Evolutionary conservation across 2,113 vertebrate species (phyloP).

Genomic region (Cololabis saira): DNA sequence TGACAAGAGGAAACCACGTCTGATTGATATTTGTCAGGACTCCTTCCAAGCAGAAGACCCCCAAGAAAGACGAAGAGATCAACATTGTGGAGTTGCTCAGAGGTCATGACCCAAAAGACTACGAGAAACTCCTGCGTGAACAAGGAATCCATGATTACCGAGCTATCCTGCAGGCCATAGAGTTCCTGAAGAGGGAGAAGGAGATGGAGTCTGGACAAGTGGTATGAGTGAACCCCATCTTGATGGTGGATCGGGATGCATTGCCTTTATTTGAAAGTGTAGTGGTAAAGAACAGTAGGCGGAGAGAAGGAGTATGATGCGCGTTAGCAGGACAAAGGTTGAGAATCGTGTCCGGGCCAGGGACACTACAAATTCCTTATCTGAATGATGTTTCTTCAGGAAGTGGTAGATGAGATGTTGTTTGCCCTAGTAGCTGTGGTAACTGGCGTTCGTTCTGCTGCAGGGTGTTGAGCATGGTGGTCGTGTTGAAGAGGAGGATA

Average conservation of each 20-base stretch:
- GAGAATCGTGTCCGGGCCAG: too few species aligned
- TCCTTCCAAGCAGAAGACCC: conserved; percentile 90
- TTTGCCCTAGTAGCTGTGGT: neutral
- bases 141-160: conserved; percentile 96
- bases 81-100: conserved; percentile 94
- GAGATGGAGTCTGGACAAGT: conserved; percentile 85
- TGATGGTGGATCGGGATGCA: too few species aligned
- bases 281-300: too few species aligned
- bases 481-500: conserved; percentile 88
- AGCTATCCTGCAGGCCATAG: conserved; percentile 94
- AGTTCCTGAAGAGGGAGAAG: conserved; percentile 90
- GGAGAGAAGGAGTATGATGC: too few species aligned
- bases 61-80: conserved; percentile 87
- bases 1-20: neutral
- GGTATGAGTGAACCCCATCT: conserved; percentile 71
- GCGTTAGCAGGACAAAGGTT: too few species aligned
- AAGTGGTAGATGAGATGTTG: too few species aligned
- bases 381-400: too few species aligned
- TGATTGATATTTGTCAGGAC: conserved; percentile 77
- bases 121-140: conserved; percentile 93
- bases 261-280: too few species aligned
- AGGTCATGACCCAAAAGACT: conserved; percentile 98
- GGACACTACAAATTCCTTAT: too few species aligned
- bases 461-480: conserved; percentile 89
- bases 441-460: conserved; percentile 9